Evolutionary conservation across 2,888 invertebrate species (phyloP).

Genomic region (Leptura quadrifasciata): DNA sequence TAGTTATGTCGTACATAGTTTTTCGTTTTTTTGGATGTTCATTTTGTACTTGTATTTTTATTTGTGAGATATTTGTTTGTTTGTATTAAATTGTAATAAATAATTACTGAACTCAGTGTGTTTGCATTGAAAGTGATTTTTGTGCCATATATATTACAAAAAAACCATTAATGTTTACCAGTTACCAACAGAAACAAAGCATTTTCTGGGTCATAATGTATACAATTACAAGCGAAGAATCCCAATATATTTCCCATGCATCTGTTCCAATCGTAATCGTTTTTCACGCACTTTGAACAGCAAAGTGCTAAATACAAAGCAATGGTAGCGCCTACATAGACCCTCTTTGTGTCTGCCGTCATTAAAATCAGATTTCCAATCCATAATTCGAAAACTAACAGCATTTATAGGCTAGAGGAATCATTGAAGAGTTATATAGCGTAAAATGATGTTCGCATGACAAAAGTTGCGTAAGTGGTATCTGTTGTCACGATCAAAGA

Average conservation of each 20-base stretch:
- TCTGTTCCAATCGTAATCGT: conserved; percentile 52
- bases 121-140: too few species aligned
- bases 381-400: conserved; percentile 45
- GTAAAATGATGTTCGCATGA: conserved; percentile 47
- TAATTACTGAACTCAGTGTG: too few species aligned
- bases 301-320: conserved; percentile 49
- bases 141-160: too few species aligned
- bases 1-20: too few species aligned
- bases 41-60: too few species aligned
- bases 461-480: conserved; percentile 58
- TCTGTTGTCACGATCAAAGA: conserved; percentile 53
- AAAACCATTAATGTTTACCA: too few species aligned
- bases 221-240: neutral
- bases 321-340: conserved; percentile 29
- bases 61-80: too few species aligned
- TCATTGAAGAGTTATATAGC: conserved; percentile 46
- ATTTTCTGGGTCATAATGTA: neutral
- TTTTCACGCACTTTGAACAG: conserved; percentile 47
- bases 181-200: neutral
- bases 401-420: conserved; percentile 26
- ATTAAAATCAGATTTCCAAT: conserved; percentile 56
- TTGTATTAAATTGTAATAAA: too few species aligned
- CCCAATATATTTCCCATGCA: conserved; percentile 46
- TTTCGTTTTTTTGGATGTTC: too few species aligned
- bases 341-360: conserved; percentile 49